These are phyloP conservation scores for Sycophila sp. DNA, from an alignment of 1,140 invertebrate species.

Conservation along the genomic window DNA sequence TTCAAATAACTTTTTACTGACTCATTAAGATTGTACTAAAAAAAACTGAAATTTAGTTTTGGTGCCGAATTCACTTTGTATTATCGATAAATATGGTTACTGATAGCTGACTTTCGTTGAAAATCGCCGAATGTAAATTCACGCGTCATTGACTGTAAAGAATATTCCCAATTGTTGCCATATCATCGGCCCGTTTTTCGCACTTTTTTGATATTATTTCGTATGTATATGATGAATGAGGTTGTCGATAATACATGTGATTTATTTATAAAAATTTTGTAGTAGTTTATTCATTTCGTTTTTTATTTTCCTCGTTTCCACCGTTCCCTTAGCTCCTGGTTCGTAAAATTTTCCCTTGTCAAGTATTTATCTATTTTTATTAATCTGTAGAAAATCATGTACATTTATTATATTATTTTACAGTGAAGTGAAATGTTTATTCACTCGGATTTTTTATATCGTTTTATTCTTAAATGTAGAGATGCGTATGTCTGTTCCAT, in stretches of 20 bases:
- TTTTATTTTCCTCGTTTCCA: neutral
- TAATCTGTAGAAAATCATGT: too few relatives aligned
- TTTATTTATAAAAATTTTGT: constrained; percentile 17
- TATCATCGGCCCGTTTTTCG: too few relatives aligned
- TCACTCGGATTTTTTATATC: too few relatives aligned
- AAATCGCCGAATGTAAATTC: neutral
- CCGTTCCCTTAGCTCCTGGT: neutral
- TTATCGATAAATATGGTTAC: neutral
- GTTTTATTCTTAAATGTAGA: too few relatives aligned
- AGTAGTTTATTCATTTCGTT: constrained; percentile 29
- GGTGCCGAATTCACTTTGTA: too few relatives aligned
- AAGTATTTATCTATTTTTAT: neutral
- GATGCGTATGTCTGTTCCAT: too few relatives aligned
- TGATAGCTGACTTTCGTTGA: neutral
- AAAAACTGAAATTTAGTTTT: too few relatives aligned
- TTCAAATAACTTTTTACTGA: too few relatives aligned
- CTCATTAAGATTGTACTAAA: too few relatives aligned
- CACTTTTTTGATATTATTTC: constrained; percentile 26
- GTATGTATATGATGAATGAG: constrained; percentile 25
- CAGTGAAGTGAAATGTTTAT: too few relatives aligned
- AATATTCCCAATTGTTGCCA: too few relatives aligned
- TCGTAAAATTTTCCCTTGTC: neutral
- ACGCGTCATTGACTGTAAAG: neutral
- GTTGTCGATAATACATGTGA: constrained; percentile 19
- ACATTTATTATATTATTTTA: too few relatives aligned